Evolutionary conservation across 2,888 invertebrate genomes (phyloP).

Genomic region (Drosophila testacea): DNA sequence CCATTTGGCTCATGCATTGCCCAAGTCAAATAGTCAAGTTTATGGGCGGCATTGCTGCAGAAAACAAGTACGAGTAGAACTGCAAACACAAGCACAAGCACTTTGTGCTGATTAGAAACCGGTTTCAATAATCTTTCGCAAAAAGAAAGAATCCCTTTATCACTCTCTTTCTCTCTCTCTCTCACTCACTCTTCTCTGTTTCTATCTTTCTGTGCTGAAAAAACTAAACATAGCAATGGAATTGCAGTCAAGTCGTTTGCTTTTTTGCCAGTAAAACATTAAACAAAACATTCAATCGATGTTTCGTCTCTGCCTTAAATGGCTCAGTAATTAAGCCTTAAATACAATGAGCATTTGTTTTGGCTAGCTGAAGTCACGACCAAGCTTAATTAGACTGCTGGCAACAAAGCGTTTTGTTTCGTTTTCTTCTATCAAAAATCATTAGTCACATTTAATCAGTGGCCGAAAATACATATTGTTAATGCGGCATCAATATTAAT

Average conservation of each 20-base stretch:
- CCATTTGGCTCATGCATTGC: constrained; percentile 52
- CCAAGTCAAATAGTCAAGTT: constrained; percentile 58
- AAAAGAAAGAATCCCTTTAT: constrained; percentile 16
- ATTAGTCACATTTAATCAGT: constrained; percentile 75
- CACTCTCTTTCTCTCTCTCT: not conserved
- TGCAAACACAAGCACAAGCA: constrained; percentile 46
- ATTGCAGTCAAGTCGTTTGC: constrained; percentile 55
- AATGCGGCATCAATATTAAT: constrained; percentile 78
- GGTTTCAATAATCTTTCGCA: constrained; percentile 62
- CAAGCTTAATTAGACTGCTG: constrained; percentile 65
- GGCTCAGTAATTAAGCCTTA: constrained; percentile 64
- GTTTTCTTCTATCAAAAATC: constrained; percentile 59
- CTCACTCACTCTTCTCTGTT: not conserved
- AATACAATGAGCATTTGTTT: constrained; percentile 71
- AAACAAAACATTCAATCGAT: constrained; percentile 48
- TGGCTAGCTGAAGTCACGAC: constrained; percentile 40
- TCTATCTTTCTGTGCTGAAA: not conserved
- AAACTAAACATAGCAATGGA: constrained; percentile 46
- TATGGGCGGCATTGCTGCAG: constrained; percentile 32
- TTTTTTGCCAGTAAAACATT: constrained; percentile 54
- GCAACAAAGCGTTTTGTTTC: constrained; percentile 59
- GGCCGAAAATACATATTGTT: constrained; percentile 66
- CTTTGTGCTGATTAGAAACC: constrained; percentile 75
- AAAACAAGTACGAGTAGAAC: constrained; percentile 15
- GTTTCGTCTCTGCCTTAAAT: constrained; percentile 19